Conservation (phyloP, 2,113 vertebrate genomes). For the Scopus umbretta region DNA sequence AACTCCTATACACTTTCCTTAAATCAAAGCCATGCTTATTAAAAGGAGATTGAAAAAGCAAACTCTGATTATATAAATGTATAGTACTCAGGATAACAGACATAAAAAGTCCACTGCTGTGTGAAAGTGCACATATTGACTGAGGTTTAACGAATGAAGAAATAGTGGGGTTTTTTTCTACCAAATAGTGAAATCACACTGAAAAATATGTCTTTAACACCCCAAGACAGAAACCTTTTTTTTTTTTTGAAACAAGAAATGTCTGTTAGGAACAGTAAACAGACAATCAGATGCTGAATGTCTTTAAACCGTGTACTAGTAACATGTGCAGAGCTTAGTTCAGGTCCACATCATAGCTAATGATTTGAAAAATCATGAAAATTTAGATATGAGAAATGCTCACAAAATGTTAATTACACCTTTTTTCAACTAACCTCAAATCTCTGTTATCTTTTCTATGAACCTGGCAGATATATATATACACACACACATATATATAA, state of each 20-base stretch:
- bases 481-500: too few relatives aligned
- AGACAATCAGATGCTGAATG: not conserved
- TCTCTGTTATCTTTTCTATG: not conserved
- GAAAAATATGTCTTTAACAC: not conserved
- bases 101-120: not conserved
- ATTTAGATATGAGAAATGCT: not conserved
- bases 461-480: not conserved
- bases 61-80: not conserved
- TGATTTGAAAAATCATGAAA: not conserved
- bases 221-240: not conserved
- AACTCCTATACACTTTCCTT: not conserved
- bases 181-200: not conserved
- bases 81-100: not conserved
- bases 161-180: not conserved
- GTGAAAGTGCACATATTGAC: not conserved
- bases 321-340: not conserved
- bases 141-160: not conserved
- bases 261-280: not conserved
- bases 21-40: too few relatives aligned
- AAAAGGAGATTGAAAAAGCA: not conserved
- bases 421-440: not conserved
- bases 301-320: not conserved
- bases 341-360: not conserved
- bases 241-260: not conserved
- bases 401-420: not conserved